These are phyloP conservation scores for Cyrtodaria siliqua DNA, from an alignment of 2,888 invertebrate species.

Conservation along the genomic window DNA sequence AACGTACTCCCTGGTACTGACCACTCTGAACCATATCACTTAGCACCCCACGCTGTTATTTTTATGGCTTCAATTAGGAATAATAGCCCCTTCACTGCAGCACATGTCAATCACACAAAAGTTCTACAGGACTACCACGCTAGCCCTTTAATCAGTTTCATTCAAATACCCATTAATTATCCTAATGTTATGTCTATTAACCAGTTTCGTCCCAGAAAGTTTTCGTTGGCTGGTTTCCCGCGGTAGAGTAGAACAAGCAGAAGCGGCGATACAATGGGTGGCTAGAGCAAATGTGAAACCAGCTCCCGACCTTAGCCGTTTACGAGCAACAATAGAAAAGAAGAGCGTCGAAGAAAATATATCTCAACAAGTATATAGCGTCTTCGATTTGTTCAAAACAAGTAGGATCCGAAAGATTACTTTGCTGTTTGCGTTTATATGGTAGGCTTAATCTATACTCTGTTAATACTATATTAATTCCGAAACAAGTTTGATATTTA, in stretches of 20 bases:
- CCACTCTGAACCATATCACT: too few relatives aligned
- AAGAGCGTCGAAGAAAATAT: constrained; percentile 33
- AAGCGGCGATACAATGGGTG: constrained; percentile 57
- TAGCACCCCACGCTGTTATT: too few relatives aligned
- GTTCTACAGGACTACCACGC: too few relatives aligned
- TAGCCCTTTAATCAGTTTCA: too few relatives aligned
- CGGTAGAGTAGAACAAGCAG: constrained; percentile 64
- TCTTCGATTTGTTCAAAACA: constrained; percentile 68
- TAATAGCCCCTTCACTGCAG: too few relatives aligned
- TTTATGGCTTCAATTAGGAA: too few relatives aligned
- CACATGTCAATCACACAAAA: too few relatives aligned
- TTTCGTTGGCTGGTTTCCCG: constrained; percentile 70
- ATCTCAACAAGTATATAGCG: constrained; percentile 62
- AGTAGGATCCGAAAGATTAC: constrained; percentile 50
- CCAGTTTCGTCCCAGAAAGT: constrained; percentile 71
- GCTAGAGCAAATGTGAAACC: constrained; percentile 65
- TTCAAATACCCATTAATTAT: too few relatives aligned
- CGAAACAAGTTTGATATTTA: too few relatives aligned
- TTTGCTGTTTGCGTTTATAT: constrained; percentile 49
- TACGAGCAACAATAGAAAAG: constrained; percentile 37
- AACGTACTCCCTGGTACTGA: too few relatives aligned
- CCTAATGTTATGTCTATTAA: too few relatives aligned
- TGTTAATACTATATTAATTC: too few relatives aligned
- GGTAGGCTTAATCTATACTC: constrained; percentile 46
- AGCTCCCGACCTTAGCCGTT: constrained; percentile 43